phyloP scores from a whole-genome alignment of 2,113 vertebrate species.

The Eurypyga helias region DNA sequence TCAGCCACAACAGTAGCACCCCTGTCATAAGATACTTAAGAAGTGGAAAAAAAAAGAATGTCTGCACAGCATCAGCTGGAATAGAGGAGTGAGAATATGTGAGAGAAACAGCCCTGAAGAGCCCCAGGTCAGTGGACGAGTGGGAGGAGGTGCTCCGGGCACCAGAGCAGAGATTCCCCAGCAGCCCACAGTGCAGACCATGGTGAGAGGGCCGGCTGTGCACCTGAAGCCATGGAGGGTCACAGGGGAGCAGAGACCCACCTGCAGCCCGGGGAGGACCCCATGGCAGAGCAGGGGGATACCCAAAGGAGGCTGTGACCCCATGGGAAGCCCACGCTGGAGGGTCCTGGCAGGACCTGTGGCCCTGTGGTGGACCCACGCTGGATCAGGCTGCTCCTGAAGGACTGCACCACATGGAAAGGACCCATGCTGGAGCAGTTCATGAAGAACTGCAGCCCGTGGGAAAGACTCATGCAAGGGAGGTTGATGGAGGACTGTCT shows the following conservation, averaged over 20 bases:
- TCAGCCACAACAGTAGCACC: rapidly evolving
- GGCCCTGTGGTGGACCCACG: rapidly evolving
- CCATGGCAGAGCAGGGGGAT: rapidly evolving
- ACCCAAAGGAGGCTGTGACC: rapidly evolving
- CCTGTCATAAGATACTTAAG: neutral
- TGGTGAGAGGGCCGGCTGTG: too few species aligned
- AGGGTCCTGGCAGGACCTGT: neutral
- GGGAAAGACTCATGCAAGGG: rapidly evolving
- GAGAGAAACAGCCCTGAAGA: neutral
- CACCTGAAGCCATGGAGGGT: neutral
- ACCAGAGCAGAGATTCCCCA: too few species aligned
- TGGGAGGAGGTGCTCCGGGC: too few species aligned
- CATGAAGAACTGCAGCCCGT: neutral
- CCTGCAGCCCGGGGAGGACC: neutral
- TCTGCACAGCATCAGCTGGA: neutral
- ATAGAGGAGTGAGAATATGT: neutral
- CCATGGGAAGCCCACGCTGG: rapidly evolving
- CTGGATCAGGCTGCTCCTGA: neutral
- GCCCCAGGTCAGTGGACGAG: too few species aligned
- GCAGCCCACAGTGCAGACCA: too few species aligned
- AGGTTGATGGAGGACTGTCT: neutral
- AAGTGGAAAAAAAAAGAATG: neutral
- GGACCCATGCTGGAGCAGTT: neutral
- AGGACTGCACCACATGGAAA: neutral
- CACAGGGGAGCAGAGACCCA: neutral